Base-by-base conservation (phyloP, 2,888 invertebrate species). In the Catocala sponsa region DNA sequence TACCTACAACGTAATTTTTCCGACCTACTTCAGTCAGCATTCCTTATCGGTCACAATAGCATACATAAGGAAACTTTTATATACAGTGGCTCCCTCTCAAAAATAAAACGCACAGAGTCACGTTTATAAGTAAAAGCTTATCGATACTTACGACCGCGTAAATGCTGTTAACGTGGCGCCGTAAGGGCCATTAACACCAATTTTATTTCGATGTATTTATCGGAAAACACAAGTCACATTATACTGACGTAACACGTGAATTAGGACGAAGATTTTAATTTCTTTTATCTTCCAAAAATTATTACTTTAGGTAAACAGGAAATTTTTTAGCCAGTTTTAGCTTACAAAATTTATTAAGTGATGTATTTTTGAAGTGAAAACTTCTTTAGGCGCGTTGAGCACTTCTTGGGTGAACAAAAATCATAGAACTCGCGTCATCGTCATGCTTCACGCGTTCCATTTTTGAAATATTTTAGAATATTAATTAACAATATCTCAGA, bases 151-250 rank as follows among this genome's bases (percentile, higher is more conserved):
- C 58, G 74, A 69, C 63, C 63, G 56, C 54, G 55, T 64, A 65
- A 76, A 78, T 70, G 70, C 62, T 65, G 66, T 78, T 78, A 78
- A 72, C 76, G 47, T 65, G 78, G 60, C 73, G 65, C 70, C 78
- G 57, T 65, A 67, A 70, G 63, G 54, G 63, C 72, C 65, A 76
- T 76, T 76, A 78, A 68, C 76, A 68, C 65, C 60, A 49, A 66
- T 72, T 78, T 77, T 76, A 78, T 77, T 73, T 67, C 67, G 61
- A 71, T 68, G 57, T 76, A 71, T 76, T 71, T 79, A 72, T 76
- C 67, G 65, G 60, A 60, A 76, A 72, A 68, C 55, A 67, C 53
- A 58, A 66, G 59, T 63, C 56, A 32, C 44, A 62, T 61, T 61
- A 65, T 46, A 49, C 50, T 4, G 43, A 41, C 41, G 49, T 51